Evolutionary conservation across 1,140 invertebrate genomes (phyloP).

Genomic region (Frieseomelitta varia): DNA sequence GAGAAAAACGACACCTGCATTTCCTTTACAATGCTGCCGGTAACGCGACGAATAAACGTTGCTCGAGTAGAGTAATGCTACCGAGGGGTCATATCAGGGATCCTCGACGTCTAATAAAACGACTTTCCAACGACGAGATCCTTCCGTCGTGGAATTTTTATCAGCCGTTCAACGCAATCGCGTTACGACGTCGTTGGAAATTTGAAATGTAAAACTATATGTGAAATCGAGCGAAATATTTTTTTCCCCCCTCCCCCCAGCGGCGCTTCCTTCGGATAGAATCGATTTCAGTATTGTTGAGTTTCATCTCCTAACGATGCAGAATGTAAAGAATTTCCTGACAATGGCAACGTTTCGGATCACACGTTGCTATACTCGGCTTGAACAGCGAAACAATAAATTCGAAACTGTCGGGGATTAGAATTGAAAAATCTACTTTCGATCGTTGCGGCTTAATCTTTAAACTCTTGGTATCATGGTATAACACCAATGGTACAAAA

Average conservation of each 20-base stretch:
- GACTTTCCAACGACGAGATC: not conserved
- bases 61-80: conserved; percentile 1
- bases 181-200: not conserved
- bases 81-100: not conserved
- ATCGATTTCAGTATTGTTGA: not conserved
- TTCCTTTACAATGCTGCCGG: not conserved
- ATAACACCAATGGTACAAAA: too few species aligned
- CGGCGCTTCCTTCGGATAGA: not conserved
- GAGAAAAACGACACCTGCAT: conserved; percentile 16
- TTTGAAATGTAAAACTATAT: not conserved
- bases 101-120: conserved; percentile 1
- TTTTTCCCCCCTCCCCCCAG: too few species aligned
- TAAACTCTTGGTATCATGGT: too few species aligned
- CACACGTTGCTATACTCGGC: too few species aligned
- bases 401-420: too few species aligned
- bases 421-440: too few species aligned
- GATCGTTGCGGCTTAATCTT: too few species aligned
- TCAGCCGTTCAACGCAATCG: not conserved
- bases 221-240: not conserved
- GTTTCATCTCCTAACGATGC: not conserved
- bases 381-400: too few species aligned
- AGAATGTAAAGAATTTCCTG: not conserved
- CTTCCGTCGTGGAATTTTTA: not conserved
- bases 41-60: not conserved
- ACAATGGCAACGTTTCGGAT: too few species aligned